phyloP scores from a whole-genome alignment of 2,888 invertebrate genomes.

The Agriopis marginaria region DNA sequence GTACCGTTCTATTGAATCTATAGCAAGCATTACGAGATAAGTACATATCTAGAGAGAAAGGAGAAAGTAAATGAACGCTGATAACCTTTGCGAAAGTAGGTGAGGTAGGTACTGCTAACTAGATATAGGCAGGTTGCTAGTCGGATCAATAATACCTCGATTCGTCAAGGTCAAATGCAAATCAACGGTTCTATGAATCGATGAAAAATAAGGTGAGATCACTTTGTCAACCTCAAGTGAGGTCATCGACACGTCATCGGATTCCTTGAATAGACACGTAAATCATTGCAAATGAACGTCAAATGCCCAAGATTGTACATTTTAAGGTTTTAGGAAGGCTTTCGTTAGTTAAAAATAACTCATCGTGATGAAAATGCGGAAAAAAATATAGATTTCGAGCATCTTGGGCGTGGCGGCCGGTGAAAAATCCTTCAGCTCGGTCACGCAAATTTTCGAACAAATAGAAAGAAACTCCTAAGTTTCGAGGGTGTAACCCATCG shows the following conservation, averaged over 20 bases:
- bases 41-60: conserved; percentile 48
- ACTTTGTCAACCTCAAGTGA: conserved; percentile 48
- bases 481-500: too few relatives aligned
- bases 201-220: conserved; percentile 34
- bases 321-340: not conserved
- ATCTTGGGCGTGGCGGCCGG: conserved; percentile 45
- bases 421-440: conserved; percentile 49
- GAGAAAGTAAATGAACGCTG: conserved; percentile 47
- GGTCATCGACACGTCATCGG: conserved; percentile 63
- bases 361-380: not conserved
- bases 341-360: not conserved
- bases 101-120: not conserved
- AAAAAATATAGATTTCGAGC: conserved; percentile 22
- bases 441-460: conserved; percentile 33
- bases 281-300: not conserved
- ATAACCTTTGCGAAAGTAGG: conserved; percentile 1
- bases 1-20: not conserved
- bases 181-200: conserved; percentile 14
- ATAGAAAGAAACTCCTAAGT: not conserved
- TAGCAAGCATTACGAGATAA: not conserved
- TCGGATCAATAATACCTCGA: not conserved
- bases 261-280: not conserved
- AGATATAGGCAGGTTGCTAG: not conserved
- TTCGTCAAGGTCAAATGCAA: conserved; percentile 26
- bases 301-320: not conserved